A percentile compares a stretch with the other conserved stretches of the same genome.
Conservation (phyloP, 2,888 invertebrate species). For the Cephus runcator region DNA sequence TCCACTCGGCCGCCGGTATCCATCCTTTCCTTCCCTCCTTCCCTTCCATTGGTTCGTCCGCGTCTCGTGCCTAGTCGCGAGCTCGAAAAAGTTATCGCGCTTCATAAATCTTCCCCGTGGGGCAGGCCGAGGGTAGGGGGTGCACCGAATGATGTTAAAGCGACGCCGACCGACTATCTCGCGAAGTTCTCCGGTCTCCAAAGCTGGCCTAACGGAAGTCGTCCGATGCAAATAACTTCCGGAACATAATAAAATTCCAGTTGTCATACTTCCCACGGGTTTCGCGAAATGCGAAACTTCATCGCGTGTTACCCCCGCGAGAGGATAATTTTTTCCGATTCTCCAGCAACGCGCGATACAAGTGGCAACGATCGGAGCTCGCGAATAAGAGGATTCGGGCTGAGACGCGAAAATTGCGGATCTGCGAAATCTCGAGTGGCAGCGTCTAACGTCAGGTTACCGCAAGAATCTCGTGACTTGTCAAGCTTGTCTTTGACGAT, state of each 20-base stretch:
- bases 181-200: neutral
- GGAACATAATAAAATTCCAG: conserved; percentile 14
- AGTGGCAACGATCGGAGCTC: neutral
- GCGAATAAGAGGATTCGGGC: neutral
- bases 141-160: neutral
- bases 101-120: conserved; percentile 36
- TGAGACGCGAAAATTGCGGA: neutral
- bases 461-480: too few relatives aligned
- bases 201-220: conserved; percentile 12
- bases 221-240: conserved; percentile 33
- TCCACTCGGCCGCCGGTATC: neutral
- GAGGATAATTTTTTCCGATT: neutral
- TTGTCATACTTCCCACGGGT: conserved; percentile 31
- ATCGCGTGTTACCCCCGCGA: neutral
- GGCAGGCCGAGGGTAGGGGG: neutral
- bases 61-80: conserved; percentile 18
- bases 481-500: neutral
- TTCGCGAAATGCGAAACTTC: conserved; percentile 25
- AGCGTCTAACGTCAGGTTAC: neutral
- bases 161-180: neutral
- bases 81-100: conserved; percentile 33
- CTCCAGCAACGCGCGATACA: neutral
- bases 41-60: conserved; percentile 19
- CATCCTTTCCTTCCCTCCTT: neutral
- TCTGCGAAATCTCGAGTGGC: neutral